These are phyloP conservation scores for Pangasius mekongensis DNA, from an alignment of 2,797 vertebrate species.

Conservation along the genomic window DNA sequence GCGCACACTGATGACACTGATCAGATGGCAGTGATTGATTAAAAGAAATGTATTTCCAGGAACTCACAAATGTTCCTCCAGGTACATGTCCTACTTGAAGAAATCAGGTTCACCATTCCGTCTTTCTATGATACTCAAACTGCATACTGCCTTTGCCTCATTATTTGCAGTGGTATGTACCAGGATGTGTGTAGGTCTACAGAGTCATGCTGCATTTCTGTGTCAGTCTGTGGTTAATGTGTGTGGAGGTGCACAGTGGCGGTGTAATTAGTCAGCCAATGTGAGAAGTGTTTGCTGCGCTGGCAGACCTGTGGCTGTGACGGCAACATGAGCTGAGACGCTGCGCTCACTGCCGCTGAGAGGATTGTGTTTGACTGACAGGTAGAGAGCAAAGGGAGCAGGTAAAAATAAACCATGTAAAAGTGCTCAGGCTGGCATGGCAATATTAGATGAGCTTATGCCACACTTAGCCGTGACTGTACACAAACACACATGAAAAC, in stretches of 20 bases:
- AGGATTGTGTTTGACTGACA: constrained; percentile 58
- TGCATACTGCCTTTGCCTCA: not conserved
- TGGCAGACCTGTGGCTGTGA: constrained; percentile 42
- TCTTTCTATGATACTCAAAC: constrained; percentile 13
- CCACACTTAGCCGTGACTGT: constrained; percentile 56
- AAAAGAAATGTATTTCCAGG: constrained; percentile 1
- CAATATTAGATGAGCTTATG: constrained; percentile 60
- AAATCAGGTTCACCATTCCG: not conserved
- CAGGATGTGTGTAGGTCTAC: constrained; percentile 31
- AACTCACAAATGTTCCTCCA: not conserved
- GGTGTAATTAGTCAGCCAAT: constrained; percentile 56
- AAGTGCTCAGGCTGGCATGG: constrained; percentile 54
- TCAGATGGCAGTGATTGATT: constrained; percentile 23
- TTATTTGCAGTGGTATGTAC: constrained; percentile 27
- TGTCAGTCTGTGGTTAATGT: constrained; percentile 43
- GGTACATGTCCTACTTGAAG: constrained; percentile 1
- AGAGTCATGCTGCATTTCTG: constrained; percentile 26
- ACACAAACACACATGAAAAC: constrained; percentile 55
- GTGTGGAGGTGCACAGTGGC: constrained; percentile 46
- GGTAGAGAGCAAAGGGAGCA: constrained; percentile 55
- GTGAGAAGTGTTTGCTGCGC: constrained; percentile 50
- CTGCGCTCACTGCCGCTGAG: constrained; percentile 26
- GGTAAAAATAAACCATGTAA: constrained; percentile 64
- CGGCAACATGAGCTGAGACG: constrained; percentile 35
- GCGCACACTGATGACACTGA: not conserved